These are phyloP conservation scores for Corynorhinus townsendii DNA, from an alignment of 2,113 vertebrate species.

Conservation along the genomic window DNA sequence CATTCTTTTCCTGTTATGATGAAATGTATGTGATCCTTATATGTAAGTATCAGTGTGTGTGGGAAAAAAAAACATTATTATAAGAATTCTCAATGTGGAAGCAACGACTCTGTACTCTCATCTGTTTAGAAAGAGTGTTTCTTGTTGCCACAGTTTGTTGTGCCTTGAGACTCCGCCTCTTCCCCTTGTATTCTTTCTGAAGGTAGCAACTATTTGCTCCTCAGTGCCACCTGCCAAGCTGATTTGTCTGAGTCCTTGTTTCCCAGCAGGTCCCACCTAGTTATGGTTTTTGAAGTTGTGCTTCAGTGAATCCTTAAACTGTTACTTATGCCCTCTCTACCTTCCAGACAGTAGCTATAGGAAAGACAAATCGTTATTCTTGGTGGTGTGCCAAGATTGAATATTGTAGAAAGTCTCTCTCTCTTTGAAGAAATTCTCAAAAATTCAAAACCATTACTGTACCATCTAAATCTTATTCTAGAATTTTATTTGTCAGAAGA, in stretches of 20 bases:
- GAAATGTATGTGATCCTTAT: background rate
- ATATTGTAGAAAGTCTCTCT: background rate
- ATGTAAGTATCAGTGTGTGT: background rate
- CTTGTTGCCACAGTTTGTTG: background rate
- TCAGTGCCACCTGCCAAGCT: background rate
- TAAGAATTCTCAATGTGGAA: background rate
- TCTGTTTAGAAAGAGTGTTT: background rate
- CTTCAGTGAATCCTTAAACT: constrained; percentile 47
- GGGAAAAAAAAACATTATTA: background rate
- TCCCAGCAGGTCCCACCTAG: constrained; percentile 13
- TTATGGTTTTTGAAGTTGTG: constrained; percentile 34
- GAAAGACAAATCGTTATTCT: background rate
- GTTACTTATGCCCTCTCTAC: background rate
- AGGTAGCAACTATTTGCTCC: background rate
- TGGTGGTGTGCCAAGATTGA: background rate
- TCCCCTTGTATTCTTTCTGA: background rate
- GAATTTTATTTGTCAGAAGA: background rate
- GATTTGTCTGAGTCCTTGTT: constrained; percentile 43
- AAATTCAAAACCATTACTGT: background rate
- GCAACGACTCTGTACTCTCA: background rate
- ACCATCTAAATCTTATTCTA: background rate
- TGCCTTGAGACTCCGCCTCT: background rate
- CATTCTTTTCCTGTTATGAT: background rate
- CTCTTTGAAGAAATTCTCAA: background rate
- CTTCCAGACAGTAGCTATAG: constrained; percentile 16